Percentiles rank a stretch among this genome's conserved stretches.
Conservation (phyloP, 1,140 invertebrate species). For the Pentalonia nigronervosa region DNA sequence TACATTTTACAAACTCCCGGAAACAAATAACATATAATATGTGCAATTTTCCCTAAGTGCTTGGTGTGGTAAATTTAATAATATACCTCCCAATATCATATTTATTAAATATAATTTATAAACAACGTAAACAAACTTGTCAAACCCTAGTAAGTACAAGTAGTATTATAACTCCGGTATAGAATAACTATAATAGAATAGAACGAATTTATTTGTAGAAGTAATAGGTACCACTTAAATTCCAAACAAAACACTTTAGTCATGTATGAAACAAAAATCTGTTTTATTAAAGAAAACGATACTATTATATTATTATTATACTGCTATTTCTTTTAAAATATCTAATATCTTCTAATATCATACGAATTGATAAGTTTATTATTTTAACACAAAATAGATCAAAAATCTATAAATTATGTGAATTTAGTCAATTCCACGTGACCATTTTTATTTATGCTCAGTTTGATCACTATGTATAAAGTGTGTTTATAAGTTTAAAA, state of each 20-base stretch:
- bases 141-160: neutral
- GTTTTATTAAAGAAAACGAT: neutral
- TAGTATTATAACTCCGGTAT: neutral
- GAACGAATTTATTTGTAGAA: slow-evolving; percentile 7
- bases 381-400: neutral
- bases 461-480: neutral
- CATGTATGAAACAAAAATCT: neutral
- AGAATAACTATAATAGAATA: neutral
- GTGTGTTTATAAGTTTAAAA: neutral
- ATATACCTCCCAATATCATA: neutral
- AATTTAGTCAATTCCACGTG: no score
- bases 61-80: neutral
- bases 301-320: neutral
- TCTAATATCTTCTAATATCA: neutral
- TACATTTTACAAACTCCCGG: neutral
- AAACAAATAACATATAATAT: neutral
- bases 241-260: neutral
- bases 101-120: slow-evolving; percentile 3
- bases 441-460: no score
- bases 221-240: neutral
- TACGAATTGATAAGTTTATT: neutral
- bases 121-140: neutral
- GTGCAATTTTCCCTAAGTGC: neutral
- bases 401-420: no score
- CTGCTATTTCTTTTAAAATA: neutral